Evolutionary conservation across 64 coral and sea anemone species (phyloP).

Genomic region (Cladopsammia gracilis): DNA sequence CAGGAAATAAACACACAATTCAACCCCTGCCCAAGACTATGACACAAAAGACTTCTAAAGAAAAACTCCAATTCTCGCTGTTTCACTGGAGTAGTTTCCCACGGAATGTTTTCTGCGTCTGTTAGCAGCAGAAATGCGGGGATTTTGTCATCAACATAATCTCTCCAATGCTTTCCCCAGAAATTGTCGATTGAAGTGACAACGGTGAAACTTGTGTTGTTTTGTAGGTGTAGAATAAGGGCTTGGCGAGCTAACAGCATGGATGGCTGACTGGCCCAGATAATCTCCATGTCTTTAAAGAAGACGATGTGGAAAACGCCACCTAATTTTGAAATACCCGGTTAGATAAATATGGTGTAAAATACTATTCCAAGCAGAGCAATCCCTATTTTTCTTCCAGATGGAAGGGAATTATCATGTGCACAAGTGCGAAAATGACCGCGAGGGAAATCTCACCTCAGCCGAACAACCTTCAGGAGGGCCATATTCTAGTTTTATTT

Average conservation of each 20-base stretch:
- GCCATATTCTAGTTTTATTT: too few relatives aligned
- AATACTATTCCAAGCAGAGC: too few relatives aligned
- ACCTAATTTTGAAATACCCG: conserved; percentile 18
- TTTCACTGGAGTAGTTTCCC: background rate
- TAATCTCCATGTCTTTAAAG: conserved; percentile 79
- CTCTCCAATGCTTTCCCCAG: conserved; percentile 60
- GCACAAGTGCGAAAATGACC: background rate
- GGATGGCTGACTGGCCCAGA: conserved; percentile 56
- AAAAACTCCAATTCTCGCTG: background rate
- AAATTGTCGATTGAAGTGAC: conserved; percentile 46
- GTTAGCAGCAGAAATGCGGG: conserved; percentile 74
- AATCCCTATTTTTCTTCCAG: background rate
- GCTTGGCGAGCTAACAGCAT: conserved; percentile 66
- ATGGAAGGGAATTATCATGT: background rate
- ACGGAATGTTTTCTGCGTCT: conserved; percentile 43
- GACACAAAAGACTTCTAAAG: conserved; percentile 54
- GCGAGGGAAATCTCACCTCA: background rate
- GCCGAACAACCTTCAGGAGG: background rate
- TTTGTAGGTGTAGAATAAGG: conserved; percentile 65
- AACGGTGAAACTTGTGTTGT: conserved; percentile 67
- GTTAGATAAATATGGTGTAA: background rate
- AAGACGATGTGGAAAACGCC: conserved; percentile 82
- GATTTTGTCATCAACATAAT: conserved; percentile 46
- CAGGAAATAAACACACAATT: conserved; percentile 80
- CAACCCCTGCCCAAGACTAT: conserved; percentile 45